Base-by-base conservation (phyloP, 2,888 invertebrate genomes). In the Pelosia muscerda region DNA sequence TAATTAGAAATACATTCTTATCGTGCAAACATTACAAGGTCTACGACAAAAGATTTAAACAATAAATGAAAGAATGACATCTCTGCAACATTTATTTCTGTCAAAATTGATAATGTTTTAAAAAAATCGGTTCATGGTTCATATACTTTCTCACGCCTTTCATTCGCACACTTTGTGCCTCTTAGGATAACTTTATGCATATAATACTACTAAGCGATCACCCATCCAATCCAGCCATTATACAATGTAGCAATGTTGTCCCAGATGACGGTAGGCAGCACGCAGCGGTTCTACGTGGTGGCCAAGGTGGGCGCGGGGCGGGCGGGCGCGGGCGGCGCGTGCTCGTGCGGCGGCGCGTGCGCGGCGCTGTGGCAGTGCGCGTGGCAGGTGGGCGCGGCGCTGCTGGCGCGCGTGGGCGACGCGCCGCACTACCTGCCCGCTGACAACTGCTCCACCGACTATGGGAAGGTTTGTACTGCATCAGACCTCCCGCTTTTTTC, bases 321-420 rank as follows among this genome's bases (percentile, higher is more conserved):
- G 72, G 66, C 75, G 74, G 63, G 63, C 63, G 63, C 63, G 22
- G 84, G 13, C 28, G 25, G 49, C 70, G 60, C 13, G 63, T n/a
- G n/a, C n/a, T n/a, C n/a, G n/a, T 72, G 79, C 74, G 71, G 82
- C 70, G 76, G 81, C 65, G 75, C 78, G 58, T 82, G 83, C 56
- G 91, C 90, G 63, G 96, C 96, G 83, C 97, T 98, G 90, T 99
- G 98, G 98, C 97, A 98, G 92, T 97, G 98, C 94, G 96, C 97
- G 63, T 98, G 98, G 98, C 98, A 98, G 92, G 96, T 97, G 62
- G 97, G 98, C 85, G 97, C 98, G 13, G 96, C 97, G 81, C 95
- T 99, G 65, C 94, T 99, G 74, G 97, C 98, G 55, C 96, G 97
- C 87, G 92, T 98, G 63, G 97, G 68, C 0, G 86, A 89, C 2